A percentile compares a stretch with the other conserved stretches of the same genome.
Conservation (phyloP, 2,888 invertebrate species). For the Ashinkailepas kermadecensis region DNA sequence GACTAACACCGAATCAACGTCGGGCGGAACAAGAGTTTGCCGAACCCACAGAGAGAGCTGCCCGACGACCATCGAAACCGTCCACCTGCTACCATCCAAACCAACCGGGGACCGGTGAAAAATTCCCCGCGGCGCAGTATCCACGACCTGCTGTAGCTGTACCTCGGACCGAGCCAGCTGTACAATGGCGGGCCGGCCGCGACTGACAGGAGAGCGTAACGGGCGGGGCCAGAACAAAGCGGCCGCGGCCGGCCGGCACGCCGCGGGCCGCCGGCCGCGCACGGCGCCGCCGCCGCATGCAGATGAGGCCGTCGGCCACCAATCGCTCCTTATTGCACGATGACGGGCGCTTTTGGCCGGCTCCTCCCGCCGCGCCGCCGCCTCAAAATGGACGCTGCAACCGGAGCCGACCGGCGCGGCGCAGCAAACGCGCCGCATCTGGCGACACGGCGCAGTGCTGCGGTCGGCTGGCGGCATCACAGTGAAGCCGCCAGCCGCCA, state of each 20-base stretch:
- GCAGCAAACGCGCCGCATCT: background rate
- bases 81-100: too few species aligned
- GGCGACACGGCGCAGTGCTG: background rate
- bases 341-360: background rate
- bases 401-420: background rate
- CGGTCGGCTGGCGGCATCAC: background rate
- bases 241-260: background rate
- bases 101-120: too few species aligned
- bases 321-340: constrained; percentile 15
- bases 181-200: too few species aligned
- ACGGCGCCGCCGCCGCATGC: background rate
- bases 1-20: too few species aligned
- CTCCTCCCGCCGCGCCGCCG: background rate
- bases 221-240: too few species aligned
- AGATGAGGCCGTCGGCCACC: constrained; percentile 5
- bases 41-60: too few species aligned
- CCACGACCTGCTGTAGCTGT: too few species aligned
- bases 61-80: too few species aligned
- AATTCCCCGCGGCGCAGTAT: too few species aligned
- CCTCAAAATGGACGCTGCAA: constrained; percentile 14
- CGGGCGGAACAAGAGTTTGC: too few species aligned
- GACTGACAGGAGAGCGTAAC: too few species aligned
- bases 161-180: too few species aligned
- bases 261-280: background rate
- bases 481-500: background rate